Evolutionary conservation across 2,888 invertebrate species (phyloP), one percentile per base, ranked within the genome.

Genomic region (Rugalucina vietnamica): DNA sequence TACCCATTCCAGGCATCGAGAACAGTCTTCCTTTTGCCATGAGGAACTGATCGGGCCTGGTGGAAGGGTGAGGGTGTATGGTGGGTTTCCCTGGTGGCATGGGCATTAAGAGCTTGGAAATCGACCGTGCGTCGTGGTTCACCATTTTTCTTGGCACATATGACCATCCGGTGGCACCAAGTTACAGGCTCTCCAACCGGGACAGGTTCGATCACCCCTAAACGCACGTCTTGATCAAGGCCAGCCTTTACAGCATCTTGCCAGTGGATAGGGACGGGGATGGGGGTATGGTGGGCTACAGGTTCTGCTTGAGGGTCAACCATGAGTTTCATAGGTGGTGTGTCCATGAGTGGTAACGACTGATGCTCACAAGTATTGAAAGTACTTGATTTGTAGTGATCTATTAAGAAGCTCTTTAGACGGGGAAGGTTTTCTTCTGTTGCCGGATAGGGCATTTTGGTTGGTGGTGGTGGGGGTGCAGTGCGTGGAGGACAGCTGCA

Each of bases 281-380:
- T 29, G 10, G 85, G 85, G 32, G 85, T 86, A 43, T 85, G 82
- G 18, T 74, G 70, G 14, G 81, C 86, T 12, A 82, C 79, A 3
- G 85, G 85, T 24, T 69, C 43, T 14, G 82, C 82, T 21, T 75
- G 49, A 10, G 72, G 74, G 71, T 87, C 83, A 24, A 83, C 57
- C 82, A 86, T 81, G 2, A 86, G 73, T 18, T 43, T 27, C 32
- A 86, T 32, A 10, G 84, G 76, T 12, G 83, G 79, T 24, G 71
- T 57, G n/a, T 70, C 49, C 84, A 87, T 87, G 54, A 76, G 57
- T n/a, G 82, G 86, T 18, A 88, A 75, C 0, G 81, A 78, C 29
- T 87, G 86, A 49, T 88, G 86, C 50, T 82, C 82, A 74, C 85
- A 89, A 0, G 82, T 83, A 54, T 89, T 88, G 37, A 89, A 88